phyloP scores from a whole-genome alignment of 2,888 invertebrate genomes.

The Pristionchus maxplancki region DNA sequence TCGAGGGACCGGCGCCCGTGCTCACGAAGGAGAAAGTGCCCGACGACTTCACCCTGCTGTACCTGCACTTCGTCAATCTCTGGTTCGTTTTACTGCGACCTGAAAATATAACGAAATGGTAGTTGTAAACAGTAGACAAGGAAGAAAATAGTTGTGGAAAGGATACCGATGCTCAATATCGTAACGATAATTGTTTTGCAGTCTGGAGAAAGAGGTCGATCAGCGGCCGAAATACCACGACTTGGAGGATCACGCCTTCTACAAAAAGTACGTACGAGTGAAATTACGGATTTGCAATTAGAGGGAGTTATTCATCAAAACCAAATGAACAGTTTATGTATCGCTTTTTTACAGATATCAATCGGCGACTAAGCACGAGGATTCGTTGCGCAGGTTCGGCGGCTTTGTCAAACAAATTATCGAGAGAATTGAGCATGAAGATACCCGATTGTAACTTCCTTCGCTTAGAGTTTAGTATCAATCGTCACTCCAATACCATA shows the following conservation, averaged over 20 bases:
- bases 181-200: no score
- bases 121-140: constrained; percentile 97
- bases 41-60: neutral
- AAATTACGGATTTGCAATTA: no score
- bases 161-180: no score
- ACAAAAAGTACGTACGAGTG: no score
- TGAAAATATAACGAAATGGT: no score
- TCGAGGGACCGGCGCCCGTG: constrained; percentile 30
- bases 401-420: neutral
- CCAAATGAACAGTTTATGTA: neutral
- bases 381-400: neutral
- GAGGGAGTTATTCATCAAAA: no score
- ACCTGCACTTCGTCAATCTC: constrained; percentile 42
- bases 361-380: neutral
- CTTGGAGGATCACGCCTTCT: constrained; percentile 81
- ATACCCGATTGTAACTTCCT: no score
- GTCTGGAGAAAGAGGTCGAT: constrained; percentile 95
- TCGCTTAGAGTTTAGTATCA: no score
- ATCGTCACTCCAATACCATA: no score
- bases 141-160: no score
- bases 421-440: neutral
- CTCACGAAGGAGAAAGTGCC: neutral
- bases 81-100: constrained; percentile 50
- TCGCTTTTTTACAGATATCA: neutral
- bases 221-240: constrained; percentile 96